A percentile compares a stretch with the other conserved stretches of the same genome.
Conservation (phyloP, 1,140 invertebrate species). For the Pseudoatta argentina region DNA sequence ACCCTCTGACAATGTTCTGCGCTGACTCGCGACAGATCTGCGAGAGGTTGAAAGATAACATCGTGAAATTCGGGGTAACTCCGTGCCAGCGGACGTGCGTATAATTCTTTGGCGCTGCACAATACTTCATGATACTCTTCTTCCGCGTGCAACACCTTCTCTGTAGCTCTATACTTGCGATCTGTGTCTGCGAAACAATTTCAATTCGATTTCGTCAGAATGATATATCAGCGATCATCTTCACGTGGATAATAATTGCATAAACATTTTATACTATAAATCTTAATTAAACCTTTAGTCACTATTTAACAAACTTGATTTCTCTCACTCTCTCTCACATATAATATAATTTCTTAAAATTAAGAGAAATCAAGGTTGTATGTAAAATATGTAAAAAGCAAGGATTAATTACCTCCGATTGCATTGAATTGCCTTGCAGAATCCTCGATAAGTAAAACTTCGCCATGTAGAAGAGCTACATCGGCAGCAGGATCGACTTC, state of each 20-base stretch:
- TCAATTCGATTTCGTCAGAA: background rate
- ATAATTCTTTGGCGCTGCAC: slow-evolving; percentile 85
- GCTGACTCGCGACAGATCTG: slow-evolving; percentile 85
- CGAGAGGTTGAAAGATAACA: slow-evolving; percentile 86
- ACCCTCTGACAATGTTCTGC: slow-evolving; percentile 86
- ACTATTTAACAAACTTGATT: slow-evolving; percentile 11
- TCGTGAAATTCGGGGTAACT: slow-evolving; percentile 86
- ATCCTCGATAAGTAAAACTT: slow-evolving; percentile 88
- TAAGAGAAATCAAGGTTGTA: background rate
- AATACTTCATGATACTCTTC: slow-evolving; percentile 85
- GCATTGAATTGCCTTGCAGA: slow-evolving; percentile 85
- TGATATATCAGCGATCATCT: too few species aligned
- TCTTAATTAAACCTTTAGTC: background rate
- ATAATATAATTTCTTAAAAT: background rate
- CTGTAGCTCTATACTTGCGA: slow-evolving; percentile 84
- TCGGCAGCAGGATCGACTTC: slow-evolving; percentile 88
- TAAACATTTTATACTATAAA: background rate
- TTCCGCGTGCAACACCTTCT: slow-evolving; percentile 86
- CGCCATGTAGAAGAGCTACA: slow-evolving; percentile 87
- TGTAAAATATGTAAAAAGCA: background rate
- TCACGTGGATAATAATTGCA: background rate
- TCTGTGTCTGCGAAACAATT: slow-evolving; percentile 81
- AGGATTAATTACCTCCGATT: slow-evolving; percentile 83
- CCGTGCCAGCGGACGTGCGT: slow-evolving; percentile 85
- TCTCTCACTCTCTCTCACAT: background rate